A percentile compares a stretch with the other conserved stretches of the same genome.
These are phyloP conservation scores for Calephelis nemesis DNA, from an alignment of 1,140 invertebrate species.

Conservation along the genomic window DNA sequence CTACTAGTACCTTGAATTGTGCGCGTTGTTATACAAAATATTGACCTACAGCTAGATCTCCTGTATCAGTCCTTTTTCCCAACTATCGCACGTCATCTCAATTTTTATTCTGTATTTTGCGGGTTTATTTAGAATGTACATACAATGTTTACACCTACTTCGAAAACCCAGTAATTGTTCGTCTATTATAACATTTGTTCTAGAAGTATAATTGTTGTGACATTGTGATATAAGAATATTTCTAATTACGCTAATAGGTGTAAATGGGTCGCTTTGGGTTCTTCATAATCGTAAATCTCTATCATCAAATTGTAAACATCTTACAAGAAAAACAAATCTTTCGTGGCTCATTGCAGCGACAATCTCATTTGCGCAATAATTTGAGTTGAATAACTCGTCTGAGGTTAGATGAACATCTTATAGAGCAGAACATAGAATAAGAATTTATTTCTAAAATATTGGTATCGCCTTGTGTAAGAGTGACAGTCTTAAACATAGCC, in stretches of 20 bases:
- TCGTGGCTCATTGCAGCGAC: constrained; percentile 24
- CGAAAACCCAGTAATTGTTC: constrained; percentile 28
- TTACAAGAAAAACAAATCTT: constrained; percentile 27
- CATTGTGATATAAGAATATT: background rate
- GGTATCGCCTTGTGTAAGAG: constrained; percentile 20
- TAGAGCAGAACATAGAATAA: constrained; percentile 25
- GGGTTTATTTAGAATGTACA: constrained; percentile 54
- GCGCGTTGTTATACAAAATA: constrained; percentile 38
- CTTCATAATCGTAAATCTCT: background rate
- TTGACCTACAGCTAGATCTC: constrained; percentile 36
- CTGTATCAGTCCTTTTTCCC: constrained; percentile 27
- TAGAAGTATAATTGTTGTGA: background rate
- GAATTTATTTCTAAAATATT: constrained; percentile 25
- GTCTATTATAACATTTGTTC: constrained; percentile 26
- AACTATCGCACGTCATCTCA: constrained; percentile 47
- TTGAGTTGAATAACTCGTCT: constrained; percentile 27
- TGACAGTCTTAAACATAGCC: constrained; percentile 21
- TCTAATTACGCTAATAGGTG: constrained; percentile 25
- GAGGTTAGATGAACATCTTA: constrained; percentile 24
- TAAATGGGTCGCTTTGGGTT: background rate
- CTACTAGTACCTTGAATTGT: constrained; percentile 46
- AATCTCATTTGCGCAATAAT: constrained; percentile 22
- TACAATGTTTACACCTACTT: constrained; percentile 27
- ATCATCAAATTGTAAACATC: constrained; percentile 25
- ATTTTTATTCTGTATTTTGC: constrained; percentile 55